Conservation (phyloP, 2,113 vertebrate genomes). For the Chiloscyllium plagiosum region DNA sequence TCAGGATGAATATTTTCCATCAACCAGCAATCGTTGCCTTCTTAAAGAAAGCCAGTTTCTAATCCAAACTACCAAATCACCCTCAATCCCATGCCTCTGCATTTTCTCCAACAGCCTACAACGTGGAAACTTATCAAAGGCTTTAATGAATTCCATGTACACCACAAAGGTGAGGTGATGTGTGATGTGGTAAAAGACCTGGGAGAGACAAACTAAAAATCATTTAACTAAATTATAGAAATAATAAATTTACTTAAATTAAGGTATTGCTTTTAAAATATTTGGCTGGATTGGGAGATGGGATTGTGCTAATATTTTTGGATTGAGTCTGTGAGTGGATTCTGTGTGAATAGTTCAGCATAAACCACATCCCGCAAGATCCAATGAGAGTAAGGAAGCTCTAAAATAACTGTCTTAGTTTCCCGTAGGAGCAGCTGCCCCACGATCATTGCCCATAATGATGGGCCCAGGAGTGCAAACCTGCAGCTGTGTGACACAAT, state of each 20-base stretch:
- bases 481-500: background rate
- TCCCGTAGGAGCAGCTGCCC: background rate
- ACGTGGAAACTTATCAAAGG: too few relatives aligned
- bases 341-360: background rate
- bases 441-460: background rate
- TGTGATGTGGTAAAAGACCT: background rate
- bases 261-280: background rate
- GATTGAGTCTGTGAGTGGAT: background rate
- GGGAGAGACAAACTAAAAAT: background rate
- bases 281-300: background rate
- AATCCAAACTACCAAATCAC: too few relatives aligned
- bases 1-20: too few relatives aligned
- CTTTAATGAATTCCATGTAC: too few relatives aligned
- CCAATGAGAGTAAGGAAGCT: background rate
- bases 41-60: too few relatives aligned
- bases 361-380: background rate
- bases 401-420: background rate
- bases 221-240: background rate
- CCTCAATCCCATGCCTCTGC: too few relatives aligned
- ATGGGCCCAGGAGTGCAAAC: background rate
- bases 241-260: background rate
- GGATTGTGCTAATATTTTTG: background rate
- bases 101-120: too few relatives aligned
- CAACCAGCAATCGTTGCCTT: too few relatives aligned
- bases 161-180: background rate